phyloP scores from a whole-genome alignment of 2,113 vertebrate species.

The Carollia perspicillata region DNA sequence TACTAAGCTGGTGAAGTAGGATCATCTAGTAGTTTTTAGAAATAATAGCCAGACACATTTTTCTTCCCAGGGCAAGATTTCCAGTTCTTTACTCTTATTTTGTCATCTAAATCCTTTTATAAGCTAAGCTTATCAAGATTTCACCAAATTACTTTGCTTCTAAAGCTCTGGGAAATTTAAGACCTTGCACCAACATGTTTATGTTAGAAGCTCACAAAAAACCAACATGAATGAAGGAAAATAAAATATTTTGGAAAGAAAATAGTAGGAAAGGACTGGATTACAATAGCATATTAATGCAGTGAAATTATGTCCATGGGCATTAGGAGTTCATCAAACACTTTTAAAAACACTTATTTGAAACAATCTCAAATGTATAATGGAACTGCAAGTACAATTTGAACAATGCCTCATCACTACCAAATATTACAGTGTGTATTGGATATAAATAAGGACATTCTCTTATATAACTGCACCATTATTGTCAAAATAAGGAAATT shows the following conservation, averaged over 20 bases:
- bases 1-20: neutral
- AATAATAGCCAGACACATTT: neutral
- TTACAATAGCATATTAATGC: neutral
- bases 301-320: neutral
- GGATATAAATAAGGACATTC: neutral
- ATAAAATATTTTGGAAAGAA: slow-evolving; percentile 8
- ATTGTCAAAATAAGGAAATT: neutral
- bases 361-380: neutral
- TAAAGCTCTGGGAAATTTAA: neutral
- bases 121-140: neutral
- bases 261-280: neutral
- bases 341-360: neutral
- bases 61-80: neutral
- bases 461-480: neutral
- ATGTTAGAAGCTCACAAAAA: neutral
- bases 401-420: neutral
- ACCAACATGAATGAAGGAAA: neutral
- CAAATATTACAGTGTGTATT: neutral
- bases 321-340: neutral
- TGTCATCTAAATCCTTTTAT: neutral
- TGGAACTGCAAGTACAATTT: neutral
- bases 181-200: neutral
- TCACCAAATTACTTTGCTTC: neutral
- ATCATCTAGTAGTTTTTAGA: neutral
- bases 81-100: neutral